Evolutionary conservation across 2,113 vertebrate genomes (phyloP).

Genomic region (Herpetotheres cachinnans): DNA sequence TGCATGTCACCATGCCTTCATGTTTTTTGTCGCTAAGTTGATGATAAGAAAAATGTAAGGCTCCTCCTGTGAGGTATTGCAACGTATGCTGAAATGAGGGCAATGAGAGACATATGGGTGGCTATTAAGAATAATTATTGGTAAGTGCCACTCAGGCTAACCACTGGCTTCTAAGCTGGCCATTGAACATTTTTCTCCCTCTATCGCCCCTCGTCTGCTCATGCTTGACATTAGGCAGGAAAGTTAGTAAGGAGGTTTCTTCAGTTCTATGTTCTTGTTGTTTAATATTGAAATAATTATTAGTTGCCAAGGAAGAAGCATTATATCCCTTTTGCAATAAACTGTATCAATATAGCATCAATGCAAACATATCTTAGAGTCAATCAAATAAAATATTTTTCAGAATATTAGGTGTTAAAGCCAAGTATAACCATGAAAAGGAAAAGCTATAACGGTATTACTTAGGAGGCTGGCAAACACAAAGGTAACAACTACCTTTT

Average conservation of each 20-base stretch:
- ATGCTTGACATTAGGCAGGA: not conserved
- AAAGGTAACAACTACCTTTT: not conserved
- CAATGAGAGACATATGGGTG: not conserved
- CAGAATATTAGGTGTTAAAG: not conserved
- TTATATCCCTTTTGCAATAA: not conserved
- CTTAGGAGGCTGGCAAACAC: not conserved
- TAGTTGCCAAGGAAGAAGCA: not conserved
- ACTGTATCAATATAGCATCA: not conserved
- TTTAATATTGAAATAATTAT: not conserved
- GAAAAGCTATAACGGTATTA: not conserved
- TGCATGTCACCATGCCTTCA: not conserved
- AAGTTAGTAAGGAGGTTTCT: not conserved
- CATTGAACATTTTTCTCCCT: not conserved
- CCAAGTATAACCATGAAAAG: not conserved
- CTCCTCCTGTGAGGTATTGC: not conserved
- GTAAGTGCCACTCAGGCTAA: not conserved
- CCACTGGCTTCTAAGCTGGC: not conserved
- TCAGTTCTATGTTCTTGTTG: not conserved
- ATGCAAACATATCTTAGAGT: not conserved
- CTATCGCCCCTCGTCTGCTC: not conserved
- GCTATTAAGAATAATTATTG: not conserved
- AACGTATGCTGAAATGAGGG: not conserved
- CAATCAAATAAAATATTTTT: not conserved
- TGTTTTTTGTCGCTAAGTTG: not conserved
- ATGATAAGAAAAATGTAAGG: not conserved